Evolutionary conservation across 2,797 vertebrate species (phyloP), one percentile per base, ranked within the genome.

Genomic region (Rhincodon typus): DNA sequence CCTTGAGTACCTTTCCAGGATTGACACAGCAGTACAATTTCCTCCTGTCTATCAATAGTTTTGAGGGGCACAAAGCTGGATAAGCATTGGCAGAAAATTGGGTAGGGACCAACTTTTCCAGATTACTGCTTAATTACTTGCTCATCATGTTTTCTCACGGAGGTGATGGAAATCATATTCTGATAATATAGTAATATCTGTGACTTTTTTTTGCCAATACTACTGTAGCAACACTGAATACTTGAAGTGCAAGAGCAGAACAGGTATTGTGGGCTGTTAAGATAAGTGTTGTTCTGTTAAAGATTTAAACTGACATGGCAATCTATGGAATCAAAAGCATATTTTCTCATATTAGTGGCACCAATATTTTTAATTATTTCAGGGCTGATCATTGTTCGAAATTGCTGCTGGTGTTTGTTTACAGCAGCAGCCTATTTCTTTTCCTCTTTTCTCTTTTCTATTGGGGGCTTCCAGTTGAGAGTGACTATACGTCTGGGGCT

Each of bases 401-500:
- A 50, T 96, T 95, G 82, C 50, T 82, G 82, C 95, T 62, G 17
- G 95, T 79, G 62, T 91, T 87, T 94, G 95, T 93, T 94, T 90
- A 77, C 53, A 34, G 95, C 67, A 72, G 70, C 69, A 66, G 25
- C 67, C 23, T 88, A 69, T 69, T 96, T 96, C 96, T 96, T 96
- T 88, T 97, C 96, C 96, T 97, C 88, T 94, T 96, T 96, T 96
- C 96, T 42, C 88, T 94, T 34, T 17, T 79, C 67, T 67, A 25
- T 96, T 95, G 95, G 96, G 4, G 42, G 38, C 6, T 4, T 84
- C 79, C 79, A 84, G 23, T 42, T 84, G 38, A 7, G 38, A 42
- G 38, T 97, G 95, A 79, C 95, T 7, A 69, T 67, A 23, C 8
- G 3, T 38, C 66, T 38, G n/a, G 90, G 17, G 67, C 21, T 2